Base-by-base conservation (phyloP, 2,888 invertebrate genomes). In the Cristatella mucedo region DNA sequence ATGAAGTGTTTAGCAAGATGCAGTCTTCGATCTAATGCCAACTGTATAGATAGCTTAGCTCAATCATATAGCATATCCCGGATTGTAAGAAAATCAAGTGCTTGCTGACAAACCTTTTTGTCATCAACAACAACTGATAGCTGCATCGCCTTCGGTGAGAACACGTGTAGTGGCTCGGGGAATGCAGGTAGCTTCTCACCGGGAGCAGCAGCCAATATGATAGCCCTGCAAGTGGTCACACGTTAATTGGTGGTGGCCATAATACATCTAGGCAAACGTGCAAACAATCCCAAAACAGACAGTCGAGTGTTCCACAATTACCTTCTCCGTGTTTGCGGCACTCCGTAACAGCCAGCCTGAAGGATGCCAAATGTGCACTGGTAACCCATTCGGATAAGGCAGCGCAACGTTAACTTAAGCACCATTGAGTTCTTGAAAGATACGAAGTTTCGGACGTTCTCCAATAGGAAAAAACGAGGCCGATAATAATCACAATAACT, bases 401-500 rank as follows among this genome's bases (percentile, higher is more conserved):
- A 78, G 1, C 79, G 67, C 24, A 84, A 60, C 0, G 82, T 78
- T 47, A 84, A 61, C 64, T 83, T 83, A 38, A 85, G 64, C 19
- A 84, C 80, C 76, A 82, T 77, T 31, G 76, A 76, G 43, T 74
- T 74, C 58, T 84, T 82, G 60, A 80, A 84, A 0, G 78, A 76
- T 1, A 82, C 81, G 63, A 85, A 84, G 64, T 83, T 84, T 34
- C 82, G 68, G 0, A 85, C 84, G 55, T 84, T 84, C 63, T 85
- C 84, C 55, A 85, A 67, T 19, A 85, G 72, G 55, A 84, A 82
- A 61, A 76, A 84, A 53, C 76, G 75, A 0, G 84, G 84, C 4
- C 83, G 72, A 57, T 81, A 84, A 63, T 75, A 84, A 61, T 85
- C 85, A 58, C 82, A 82, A 63, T 77, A 84, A 20, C 82, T 80